These are phyloP conservation scores for Pungitius pungitius DNA, from an alignment of 2,113 vertebrate species.

Conservation along the genomic window DNA sequence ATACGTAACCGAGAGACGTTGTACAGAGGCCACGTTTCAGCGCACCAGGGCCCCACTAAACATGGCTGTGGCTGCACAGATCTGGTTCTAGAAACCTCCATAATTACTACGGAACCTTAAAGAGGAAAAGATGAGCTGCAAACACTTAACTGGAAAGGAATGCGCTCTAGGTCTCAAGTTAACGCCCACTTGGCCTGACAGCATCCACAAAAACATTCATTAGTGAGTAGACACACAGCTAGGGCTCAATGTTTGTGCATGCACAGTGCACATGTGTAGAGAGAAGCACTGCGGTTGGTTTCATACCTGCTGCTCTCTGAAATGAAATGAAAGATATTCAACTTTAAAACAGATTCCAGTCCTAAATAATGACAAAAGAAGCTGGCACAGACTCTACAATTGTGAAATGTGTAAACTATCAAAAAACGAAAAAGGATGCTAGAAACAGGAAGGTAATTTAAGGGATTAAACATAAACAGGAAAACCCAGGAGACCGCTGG, in stretches of 20 bases:
- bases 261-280: not conserved
- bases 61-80: constrained; percentile 40
- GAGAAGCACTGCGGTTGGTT: not conserved
- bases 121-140: constrained; percentile 45
- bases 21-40: no score
- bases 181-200: constrained; percentile 60
- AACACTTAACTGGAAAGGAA: constrained; percentile 51
- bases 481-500: no score
- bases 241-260: not conserved
- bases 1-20: no score
- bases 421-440: not conserved
- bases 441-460: not conserved
- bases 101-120: constrained; percentile 58
- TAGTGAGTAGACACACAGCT: constrained; percentile 32
- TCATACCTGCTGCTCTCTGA: not conserved
- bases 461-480: constrained; percentile 4
- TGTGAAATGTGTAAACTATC: not conserved
- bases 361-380: not conserved
- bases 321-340: constrained; percentile 2
- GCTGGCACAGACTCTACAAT: not conserved
- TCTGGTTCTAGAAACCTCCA: constrained; percentile 47
- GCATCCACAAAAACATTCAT: constrained; percentile 66
- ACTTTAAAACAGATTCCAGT: not conserved
- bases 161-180: constrained; percentile 39
- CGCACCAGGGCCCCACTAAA: constrained; percentile 21